Base-by-base conservation (phyloP, 2,888 invertebrate species). In the Trichopoda pennipes region DNA sequence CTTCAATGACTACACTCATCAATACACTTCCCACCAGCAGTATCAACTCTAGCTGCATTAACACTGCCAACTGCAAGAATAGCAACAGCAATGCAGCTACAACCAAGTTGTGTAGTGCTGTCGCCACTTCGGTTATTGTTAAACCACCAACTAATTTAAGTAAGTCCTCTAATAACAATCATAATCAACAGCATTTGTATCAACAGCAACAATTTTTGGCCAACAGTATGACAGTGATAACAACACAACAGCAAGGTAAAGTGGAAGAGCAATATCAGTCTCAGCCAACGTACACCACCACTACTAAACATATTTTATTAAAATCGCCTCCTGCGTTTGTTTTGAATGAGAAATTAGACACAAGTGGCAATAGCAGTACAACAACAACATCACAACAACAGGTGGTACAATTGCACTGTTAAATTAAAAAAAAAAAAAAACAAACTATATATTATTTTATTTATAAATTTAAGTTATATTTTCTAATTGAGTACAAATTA, bases 81-180 rank as follows among this genome's bases (percentile, higher is more conserved):
- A 77, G 49, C 38, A 63, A 32, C 12, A 47, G 55, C 69, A 47
- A 61, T 70, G 32, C 55, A 69, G 56, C 49, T 64, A 44, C 64
- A 60, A 66, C 58, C 66, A 68, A 81, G 42, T 68, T 72, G 44
- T 68, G 79, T 61, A 79, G 79, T 21, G 84, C 84, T 80, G 86
- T 91, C 81, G 90, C 90, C 75, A 90, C 91, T 38, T 90, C 90
- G 75, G 90, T 90, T 84, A 90, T 91, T 85, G 89, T 89, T 56
- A 89, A 88, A 84, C 87, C 90, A 84, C 85, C 86, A 85, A 86
- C 80, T 74, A 85, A 81, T 83, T 84, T 84, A 72, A 85, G 80
- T 85, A 86, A 85, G 82, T 81, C 81, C 23, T 63, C 38, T 53
- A 77, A 63, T 55, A 68, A 78, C 84, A 56, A 38, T 73, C 4